Base-by-base conservation (phyloP, 2,113 vertebrate genomes). In the Globicephala melas region DNA sequence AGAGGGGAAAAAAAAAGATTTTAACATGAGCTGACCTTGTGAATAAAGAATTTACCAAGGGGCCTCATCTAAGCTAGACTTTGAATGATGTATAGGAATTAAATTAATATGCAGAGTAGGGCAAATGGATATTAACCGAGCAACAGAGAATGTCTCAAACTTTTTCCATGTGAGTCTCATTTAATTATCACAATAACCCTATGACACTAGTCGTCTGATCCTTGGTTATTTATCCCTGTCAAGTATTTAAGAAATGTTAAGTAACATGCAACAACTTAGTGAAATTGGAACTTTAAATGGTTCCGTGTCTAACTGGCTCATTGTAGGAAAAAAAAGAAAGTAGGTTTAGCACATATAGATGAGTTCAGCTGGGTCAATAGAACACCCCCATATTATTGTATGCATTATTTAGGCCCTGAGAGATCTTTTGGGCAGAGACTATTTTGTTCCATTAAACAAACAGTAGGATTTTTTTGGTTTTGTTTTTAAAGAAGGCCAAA, bases 51-150 rank as follows among this genome's bases (percentile, higher is more conserved):
- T 89, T 94, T 82, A 81, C 44, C 93, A 91, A 84, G 26, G 7
- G 10, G 3, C 23, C 1, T 87, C 28, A 89, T 80, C 38, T 89
- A 96, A 94, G 86, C 26, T 76, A 79, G 38, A 74, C 36, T 77
- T 95, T 89, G 44, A 96, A 89, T 89, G 79, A 89, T n/a, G 3
- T 63, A 10, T 70, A 95, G 28, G 15, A 96, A 97, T 97, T 96
- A 55, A 96, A 89, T 92, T 88, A 95, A 36, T 71, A 55, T 18
- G 44, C n/a, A 73, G 25, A 11, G 14, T 4, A 89, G 28, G 6
- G 14, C 82, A 89, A 94, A 80, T 60, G 41, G 93, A 38, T 89
- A 38, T 86, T 87, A 92, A 89, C 31, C 13, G 62, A 77, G 65
- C 6, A 89, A 96, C 71, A 67, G 60, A 89, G 55, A 94, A 53